Percentiles rank a stretch among this genome's conserved stretches.
These are phyloP conservation scores for Sclerodermus sp. DNA, from an alignment of 2,888 invertebrate genomes.

Conservation along the genomic window DNA sequence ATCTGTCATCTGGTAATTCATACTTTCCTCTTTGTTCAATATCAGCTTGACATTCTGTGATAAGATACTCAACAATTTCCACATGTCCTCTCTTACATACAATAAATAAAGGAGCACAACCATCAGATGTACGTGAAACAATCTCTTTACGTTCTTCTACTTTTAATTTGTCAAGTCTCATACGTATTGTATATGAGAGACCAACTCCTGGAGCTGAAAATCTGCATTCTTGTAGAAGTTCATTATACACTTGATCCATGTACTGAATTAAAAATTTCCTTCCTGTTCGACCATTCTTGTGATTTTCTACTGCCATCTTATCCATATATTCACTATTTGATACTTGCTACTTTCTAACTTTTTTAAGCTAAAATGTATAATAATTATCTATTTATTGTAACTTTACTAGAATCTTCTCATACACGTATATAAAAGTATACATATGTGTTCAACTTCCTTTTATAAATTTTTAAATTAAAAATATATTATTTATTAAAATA, in stretches of 20 bases:
- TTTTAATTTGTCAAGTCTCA: conserved; percentile 63
- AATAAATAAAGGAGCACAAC: conserved; percentile 81
- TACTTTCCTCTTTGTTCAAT: conserved; percentile 84
- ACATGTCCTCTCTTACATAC: conserved; percentile 78
- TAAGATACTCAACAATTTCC: conserved; percentile 83
- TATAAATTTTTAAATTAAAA: too few relatives aligned
- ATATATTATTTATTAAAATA: too few relatives aligned
- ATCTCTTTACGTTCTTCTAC: conserved; percentile 68
- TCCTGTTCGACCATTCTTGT: too few relatives aligned
- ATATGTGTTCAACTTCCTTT: too few relatives aligned
- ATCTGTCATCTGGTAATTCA: conserved; percentile 81
- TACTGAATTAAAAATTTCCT: too few relatives aligned
- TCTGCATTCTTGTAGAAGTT: conserved; percentile 69
- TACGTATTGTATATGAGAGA: conserved; percentile 62
- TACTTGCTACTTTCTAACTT: too few relatives aligned
- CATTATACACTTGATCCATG: conserved; percentile 63
- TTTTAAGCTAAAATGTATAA: too few relatives aligned
- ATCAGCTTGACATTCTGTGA: conserved; percentile 79
- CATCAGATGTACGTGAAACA: conserved; percentile 70
- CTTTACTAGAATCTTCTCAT: too few relatives aligned
- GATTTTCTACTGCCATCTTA: too few relatives aligned
- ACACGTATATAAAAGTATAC: too few relatives aligned
- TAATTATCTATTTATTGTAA: too few relatives aligned
- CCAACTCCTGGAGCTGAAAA: conserved; percentile 71
- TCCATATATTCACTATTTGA: too few relatives aligned